Percentiles rank a stretch among this genome's conserved stretches.
Conservation (phyloP, 2,888 invertebrate species). For the Drosophila emarginata region DNA sequence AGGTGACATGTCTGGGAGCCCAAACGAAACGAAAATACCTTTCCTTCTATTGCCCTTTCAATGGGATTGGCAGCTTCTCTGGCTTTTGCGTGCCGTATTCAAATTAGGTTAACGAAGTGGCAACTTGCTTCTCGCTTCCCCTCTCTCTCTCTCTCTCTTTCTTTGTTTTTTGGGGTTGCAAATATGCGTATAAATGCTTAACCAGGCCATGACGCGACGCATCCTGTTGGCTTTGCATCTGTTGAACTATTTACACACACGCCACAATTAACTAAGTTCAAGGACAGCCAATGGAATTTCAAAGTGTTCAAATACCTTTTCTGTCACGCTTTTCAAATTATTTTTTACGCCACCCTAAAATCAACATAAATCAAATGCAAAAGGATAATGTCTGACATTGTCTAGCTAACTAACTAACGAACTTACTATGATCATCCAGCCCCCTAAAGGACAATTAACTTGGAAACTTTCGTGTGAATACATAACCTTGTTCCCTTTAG, state of each 20-base stretch:
- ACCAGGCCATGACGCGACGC: slow-evolving; percentile 27
- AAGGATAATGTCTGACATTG: slow-evolving; percentile 14
- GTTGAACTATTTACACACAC: slow-evolving; percentile 26
- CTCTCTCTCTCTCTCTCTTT: not conserved
- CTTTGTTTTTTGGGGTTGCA: not conserved
- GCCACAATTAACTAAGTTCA: slow-evolving; percentile 55
- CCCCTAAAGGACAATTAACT: not conserved
- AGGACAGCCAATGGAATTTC: slow-evolving; percentile 52
- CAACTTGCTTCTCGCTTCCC: slow-evolving; percentile 29
- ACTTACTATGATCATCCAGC: not conserved
- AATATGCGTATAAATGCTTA: slow-evolving; percentile 57
- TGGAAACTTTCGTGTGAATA: slow-evolving; percentile 1
- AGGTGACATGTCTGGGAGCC: slow-evolving; percentile 11
- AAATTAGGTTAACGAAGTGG: slow-evolving; percentile 75
- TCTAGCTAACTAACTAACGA: not conserved
- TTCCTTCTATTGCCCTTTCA: slow-evolving; percentile 57
- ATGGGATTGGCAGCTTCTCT: slow-evolving; percentile 21
- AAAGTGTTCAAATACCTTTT: slow-evolving; percentile 21
- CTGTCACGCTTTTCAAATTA: slow-evolving; percentile 51
- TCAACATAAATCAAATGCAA: slow-evolving; percentile 28
- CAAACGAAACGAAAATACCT: slow-evolving; percentile 7
- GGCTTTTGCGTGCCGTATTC: slow-evolving; percentile 58
- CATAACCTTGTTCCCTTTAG: slow-evolving; percentile 44
- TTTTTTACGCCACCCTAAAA: slow-evolving; percentile 29
- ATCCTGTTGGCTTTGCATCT: slow-evolving; percentile 16